phyloP scores from a whole-genome alignment of 1,140 invertebrate species.

The Sarcophaga peregrina region DNA sequence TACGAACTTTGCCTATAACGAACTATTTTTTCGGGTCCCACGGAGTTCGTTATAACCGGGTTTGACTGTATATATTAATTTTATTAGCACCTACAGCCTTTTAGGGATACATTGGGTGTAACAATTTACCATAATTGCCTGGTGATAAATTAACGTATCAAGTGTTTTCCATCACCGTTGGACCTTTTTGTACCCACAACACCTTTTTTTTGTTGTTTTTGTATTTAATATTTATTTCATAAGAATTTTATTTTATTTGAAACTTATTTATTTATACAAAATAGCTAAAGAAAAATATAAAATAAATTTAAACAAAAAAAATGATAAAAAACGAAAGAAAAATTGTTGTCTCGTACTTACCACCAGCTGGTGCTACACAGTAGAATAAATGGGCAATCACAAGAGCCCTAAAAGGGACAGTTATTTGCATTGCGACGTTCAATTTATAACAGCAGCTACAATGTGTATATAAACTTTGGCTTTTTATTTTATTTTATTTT shows the following conservation, averaged over 20 bases:
- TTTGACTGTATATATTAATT: too few relatives aligned
- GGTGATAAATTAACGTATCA: conserved; percentile 7
- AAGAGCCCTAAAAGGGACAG: conserved; percentile 47
- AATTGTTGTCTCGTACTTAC: conserved; percentile 47
- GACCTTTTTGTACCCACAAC: neutral
- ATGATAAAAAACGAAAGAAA: neutral
- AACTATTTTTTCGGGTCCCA: too few relatives aligned
- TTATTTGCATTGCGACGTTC: conserved; percentile 48
- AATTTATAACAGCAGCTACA: conserved; percentile 8
- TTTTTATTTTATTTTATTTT: neutral
- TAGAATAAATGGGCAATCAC: conserved; percentile 51
- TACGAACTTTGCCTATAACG: too few relatives aligned
- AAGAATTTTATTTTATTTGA: neutral
- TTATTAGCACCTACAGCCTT: too few relatives aligned
- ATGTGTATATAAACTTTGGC: neutral
- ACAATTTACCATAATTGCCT: too few relatives aligned
- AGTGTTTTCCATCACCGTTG: neutral
- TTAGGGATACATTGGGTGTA: too few relatives aligned
- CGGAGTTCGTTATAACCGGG: too few relatives aligned
- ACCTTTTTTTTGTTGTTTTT: too few relatives aligned
- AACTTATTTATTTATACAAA: neutral
- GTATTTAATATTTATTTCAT: too few relatives aligned
- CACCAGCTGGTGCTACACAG: conserved; percentile 50
- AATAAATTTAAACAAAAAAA: too few relatives aligned
- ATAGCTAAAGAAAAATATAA: too few relatives aligned